Evolutionary conservation across 2,888 invertebrate genomes (phyloP), one percentile per base, ranked within the genome.

Genomic region (Cyrtodaria siliqua): DNA sequence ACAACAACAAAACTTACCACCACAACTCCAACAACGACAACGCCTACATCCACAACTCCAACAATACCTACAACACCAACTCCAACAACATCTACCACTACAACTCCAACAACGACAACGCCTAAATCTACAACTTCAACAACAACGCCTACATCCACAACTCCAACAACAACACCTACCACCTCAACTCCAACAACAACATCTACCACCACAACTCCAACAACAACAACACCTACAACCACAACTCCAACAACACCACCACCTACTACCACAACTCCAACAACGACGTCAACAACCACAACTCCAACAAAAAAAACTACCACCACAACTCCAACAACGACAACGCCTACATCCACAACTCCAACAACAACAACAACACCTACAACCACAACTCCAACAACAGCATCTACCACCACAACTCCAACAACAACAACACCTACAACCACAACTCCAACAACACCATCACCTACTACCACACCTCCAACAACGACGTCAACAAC

Each of bases 401-500:
- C 23, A 24, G 23, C 59, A 24, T 16, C 20, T 23, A 44, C 59
- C 2, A 40, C 59, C 6, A 40, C 44, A 18, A 2, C 59, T 42
- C 23, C 59, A 8, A 44, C 59, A n/a, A 44, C 59, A 4, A 40
- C 59, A 14, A 40, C 44, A 18, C 6, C 59, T 42, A 44, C 59
- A 8, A 44, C 59, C 4, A 59, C 59, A 44, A 23, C 40, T 26
- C 26, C 24, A 27, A 26, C 47, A 9, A 29, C 61, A 49, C 16
- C 44, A 2, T 26, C 53, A 6, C 24, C 53, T 9, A 53, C 53
- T n/a, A 12, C 53, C 27, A 14, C 26, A 6, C 12, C 53, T n/a
- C 2, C 47, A 49, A 27, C 61, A 12, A 61, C 61, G n/a, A 49
- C 61, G 1, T n/a, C 44, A n/a, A 49, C 49, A 12, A 1, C 61